A percentile compares a stretch with the other conserved stretches of the same genome.
phyloP scores from a whole-genome alignment of 2,888 invertebrate genomes.

The Erebia aethiops region DNA sequence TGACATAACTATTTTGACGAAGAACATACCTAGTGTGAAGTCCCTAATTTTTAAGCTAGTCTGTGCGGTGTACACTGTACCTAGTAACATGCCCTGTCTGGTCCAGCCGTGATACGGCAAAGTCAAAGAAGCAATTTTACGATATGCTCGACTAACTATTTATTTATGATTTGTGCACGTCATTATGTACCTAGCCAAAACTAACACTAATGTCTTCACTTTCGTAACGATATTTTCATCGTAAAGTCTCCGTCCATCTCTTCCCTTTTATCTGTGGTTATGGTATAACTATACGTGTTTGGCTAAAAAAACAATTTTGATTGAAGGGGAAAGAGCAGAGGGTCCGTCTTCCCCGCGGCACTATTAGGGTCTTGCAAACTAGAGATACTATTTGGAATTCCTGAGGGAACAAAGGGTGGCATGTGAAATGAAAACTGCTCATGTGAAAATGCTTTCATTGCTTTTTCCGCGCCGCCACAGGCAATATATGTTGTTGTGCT shows the following conservation, averaged over 20 bases:
- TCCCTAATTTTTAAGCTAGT: too few relatives aligned
- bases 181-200: too few relatives aligned
- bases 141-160: too few relatives aligned
- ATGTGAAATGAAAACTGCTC: slow-evolving; percentile 76
- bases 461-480: slow-evolving; percentile 78
- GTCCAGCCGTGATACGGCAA: too few relatives aligned
- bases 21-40: too few relatives aligned
- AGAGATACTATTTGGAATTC: slow-evolving; percentile 78
- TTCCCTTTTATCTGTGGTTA: background rate
- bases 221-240: background rate
- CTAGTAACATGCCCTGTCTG: too few relatives aligned
- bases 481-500: slow-evolving; percentile 74
- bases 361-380: slow-evolving; percentile 64
- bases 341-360: slow-evolving; percentile 60
- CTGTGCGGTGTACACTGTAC: too few relatives aligned
- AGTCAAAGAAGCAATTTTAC: too few relatives aligned
- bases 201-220: background rate
- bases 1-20: too few relatives aligned
- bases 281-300: slow-evolving; percentile 25
- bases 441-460: slow-evolving; percentile 81
- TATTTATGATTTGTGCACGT: too few relatives aligned
- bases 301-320: slow-evolving; percentile 53
- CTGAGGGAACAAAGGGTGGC: slow-evolving; percentile 72
- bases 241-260: background rate
- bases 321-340: slow-evolving; percentile 55